phyloP scores from a whole-genome alignment of 2,113 vertebrate genomes.

The Pelodiscus sinensis region DNA sequence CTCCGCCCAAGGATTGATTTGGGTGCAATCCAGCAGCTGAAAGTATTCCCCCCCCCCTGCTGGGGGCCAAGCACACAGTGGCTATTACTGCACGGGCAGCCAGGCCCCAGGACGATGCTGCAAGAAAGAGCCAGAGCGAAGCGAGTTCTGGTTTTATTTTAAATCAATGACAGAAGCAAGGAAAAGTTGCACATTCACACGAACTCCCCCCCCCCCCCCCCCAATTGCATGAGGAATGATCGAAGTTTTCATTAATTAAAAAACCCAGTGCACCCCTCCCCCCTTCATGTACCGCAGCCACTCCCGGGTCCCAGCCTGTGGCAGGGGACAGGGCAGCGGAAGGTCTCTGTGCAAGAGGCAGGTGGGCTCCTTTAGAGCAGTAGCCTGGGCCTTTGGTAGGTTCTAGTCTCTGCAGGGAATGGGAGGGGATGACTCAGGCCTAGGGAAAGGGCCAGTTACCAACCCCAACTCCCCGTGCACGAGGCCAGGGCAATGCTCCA shows the following conservation, averaged over 20 bases:
- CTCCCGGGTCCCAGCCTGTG: not conserved
- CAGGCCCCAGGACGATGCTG: not conserved
- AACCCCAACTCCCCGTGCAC: too few relatives aligned
- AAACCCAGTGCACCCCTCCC: conserved; percentile 12
- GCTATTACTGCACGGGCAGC: too few relatives aligned
- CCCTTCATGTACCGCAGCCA: rapidly evolving
- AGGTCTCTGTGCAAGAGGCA: not conserved
- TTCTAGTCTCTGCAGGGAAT: not conserved
- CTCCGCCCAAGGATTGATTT: too few relatives aligned
- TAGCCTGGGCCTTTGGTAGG: not conserved
- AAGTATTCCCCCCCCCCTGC: too few relatives aligned
- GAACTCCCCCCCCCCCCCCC: conserved; percentile 62
- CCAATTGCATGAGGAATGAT: conserved; percentile 74
- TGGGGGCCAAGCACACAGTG: too few relatives aligned
- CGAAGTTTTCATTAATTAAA: conserved; percentile 36
- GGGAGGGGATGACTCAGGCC: too few relatives aligned
- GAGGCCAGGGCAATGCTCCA: too few relatives aligned
- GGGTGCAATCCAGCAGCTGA: too few relatives aligned
- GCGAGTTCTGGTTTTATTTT: conserved; percentile 78
- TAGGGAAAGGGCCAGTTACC: not conserved
- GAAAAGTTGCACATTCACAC: conserved; percentile 76
- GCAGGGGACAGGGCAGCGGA: not conserved
- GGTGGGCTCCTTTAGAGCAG: not conserved
- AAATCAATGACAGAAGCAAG: conserved; percentile 69
- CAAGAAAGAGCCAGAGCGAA: not conserved